Evolutionary conservation across 2,113 vertebrate species (phyloP).

Genomic region (Neoarius graeffei): DNA sequence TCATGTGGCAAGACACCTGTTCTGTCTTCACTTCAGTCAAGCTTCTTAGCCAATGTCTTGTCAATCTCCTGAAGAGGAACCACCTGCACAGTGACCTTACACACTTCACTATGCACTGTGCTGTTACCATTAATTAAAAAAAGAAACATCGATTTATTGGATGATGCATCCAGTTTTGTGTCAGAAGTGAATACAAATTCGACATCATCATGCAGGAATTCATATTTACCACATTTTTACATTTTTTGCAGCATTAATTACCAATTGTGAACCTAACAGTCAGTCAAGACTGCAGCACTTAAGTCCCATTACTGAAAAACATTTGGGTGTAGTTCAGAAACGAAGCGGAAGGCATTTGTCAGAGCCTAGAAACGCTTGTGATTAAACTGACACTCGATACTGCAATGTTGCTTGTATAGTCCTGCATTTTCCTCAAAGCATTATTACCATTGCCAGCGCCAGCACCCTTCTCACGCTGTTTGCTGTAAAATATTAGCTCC

Average conservation of each 20-base stretch:
- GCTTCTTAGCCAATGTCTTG: slow-evolving; percentile 44
- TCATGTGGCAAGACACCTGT: slow-evolving; percentile 76
- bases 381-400: neutral
- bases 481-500: slow-evolving; percentile 87
- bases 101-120: neutral
- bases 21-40: slow-evolving; percentile 59
- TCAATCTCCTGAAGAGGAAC: slow-evolving; percentile 34
- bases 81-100: slow-evolving; percentile 48
- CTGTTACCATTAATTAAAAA: neutral
- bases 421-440: slow-evolving; percentile 62
- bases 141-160: neutral
- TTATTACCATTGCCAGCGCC: slow-evolving; percentile 79
- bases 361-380: neutral
- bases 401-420: slow-evolving; percentile 74
- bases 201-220: neutral
- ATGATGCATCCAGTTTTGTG: neutral
- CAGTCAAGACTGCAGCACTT: neutral
- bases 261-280: neutral
- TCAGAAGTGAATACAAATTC: neutral
- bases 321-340: neutral
- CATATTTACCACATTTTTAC: neutral
- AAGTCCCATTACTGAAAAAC: neutral
- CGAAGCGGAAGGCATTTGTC: neutral
- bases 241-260: neutral
- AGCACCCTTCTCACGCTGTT: slow-evolving; percentile 90